Conservation (phyloP, 2,797 vertebrate species). For the Melanotaenia maccullochi region DNA sequence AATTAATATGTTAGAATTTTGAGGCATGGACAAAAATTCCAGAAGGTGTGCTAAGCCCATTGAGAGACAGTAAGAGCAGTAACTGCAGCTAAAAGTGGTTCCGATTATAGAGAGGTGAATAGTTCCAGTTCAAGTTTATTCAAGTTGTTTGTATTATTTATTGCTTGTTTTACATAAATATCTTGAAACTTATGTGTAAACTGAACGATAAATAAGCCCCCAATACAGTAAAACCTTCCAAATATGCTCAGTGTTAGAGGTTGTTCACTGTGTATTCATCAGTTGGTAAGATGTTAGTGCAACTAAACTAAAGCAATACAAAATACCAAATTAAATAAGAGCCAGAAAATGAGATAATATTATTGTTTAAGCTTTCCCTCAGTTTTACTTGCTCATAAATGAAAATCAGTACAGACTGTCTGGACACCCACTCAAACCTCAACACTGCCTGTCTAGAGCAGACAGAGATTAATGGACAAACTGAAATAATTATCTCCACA, state of each 20-base stretch:
- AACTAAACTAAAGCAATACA: not conserved
- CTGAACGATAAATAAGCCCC: no score
- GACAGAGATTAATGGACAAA: constrained; percentile 26
- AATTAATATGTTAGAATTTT: no score
- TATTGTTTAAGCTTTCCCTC: not conserved
- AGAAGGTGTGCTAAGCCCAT: no score
- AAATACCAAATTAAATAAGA: not conserved
- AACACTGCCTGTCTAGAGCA: constrained; percentile 29
- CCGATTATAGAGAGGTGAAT: no score
- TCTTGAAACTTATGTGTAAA: no score
- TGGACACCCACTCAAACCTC: constrained; percentile 47
- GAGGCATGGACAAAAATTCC: no score
- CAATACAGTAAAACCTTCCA: no score
- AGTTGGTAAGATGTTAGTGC: not conserved
- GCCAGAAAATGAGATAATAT: not conserved
- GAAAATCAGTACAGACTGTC: constrained; percentile 46
- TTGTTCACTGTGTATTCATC: not conserved
- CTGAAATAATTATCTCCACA: constrained; percentile 31
- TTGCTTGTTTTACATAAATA: no score
- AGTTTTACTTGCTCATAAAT: constrained; percentile 21
- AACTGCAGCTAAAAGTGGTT: no score
- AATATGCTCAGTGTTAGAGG: not conserved
- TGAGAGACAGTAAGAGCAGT: no score
- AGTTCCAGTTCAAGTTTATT: no score
- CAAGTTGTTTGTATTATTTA: no score